Conservation (phyloP, 2,797 vertebrate genomes). For the Tiaroga cobitis region DNA sequence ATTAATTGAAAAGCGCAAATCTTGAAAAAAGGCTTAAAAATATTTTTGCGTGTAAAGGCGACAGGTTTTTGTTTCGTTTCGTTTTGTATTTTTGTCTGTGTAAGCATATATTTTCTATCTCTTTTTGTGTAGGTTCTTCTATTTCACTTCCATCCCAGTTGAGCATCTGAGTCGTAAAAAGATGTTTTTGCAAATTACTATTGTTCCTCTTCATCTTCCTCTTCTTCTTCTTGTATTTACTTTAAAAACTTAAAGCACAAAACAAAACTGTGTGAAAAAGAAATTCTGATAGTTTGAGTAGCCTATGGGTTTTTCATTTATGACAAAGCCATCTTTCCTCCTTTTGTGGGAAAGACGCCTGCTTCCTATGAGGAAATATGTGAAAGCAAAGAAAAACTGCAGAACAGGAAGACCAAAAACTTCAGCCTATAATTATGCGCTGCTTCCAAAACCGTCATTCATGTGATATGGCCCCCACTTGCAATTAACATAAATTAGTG, state of each 20-base stretch:
- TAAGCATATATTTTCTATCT: background rate
- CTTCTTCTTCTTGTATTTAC: too few relatives aligned
- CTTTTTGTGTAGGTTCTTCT: background rate
- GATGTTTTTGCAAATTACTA: background rate
- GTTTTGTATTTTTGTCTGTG: background rate
- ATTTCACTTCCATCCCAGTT: background rate
- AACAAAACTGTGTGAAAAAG: background rate
- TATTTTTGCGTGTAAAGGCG: too few relatives aligned
- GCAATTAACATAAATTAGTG: conserved; percentile 48
- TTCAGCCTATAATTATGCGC: conserved; percentile 43
- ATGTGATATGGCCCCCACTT: conserved; percentile 12
- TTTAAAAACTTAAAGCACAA: background rate
- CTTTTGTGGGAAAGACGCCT: background rate
- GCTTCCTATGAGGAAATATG: conserved; percentile 22
- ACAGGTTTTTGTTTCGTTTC: too few relatives aligned
- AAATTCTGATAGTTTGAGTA: background rate
- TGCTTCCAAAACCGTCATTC: conserved; percentile 30
- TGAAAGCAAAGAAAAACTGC: conserved; percentile 16
- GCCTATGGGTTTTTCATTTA: background rate
- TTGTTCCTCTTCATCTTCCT: background rate
- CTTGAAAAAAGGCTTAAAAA: too few relatives aligned
- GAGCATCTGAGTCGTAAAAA: background rate
- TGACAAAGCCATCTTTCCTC: background rate
- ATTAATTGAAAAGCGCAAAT: too few relatives aligned
- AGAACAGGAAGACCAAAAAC: conserved; percentile 36